Evolutionary conservation across 2,113 vertebrate genomes (phyloP).

Genomic region (Lepisosteus oculatus): DNA sequence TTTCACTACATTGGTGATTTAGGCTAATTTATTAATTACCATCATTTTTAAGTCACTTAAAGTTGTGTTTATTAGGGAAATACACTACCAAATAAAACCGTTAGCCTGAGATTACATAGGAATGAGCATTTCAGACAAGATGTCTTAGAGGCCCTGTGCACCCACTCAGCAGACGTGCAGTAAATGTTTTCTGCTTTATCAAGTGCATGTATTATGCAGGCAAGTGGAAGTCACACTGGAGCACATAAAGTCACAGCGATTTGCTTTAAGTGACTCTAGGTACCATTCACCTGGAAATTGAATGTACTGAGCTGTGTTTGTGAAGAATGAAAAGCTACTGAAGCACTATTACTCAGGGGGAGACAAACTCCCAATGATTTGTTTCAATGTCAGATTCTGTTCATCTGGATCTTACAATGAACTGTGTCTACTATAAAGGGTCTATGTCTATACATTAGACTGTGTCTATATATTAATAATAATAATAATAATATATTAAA

Average conservation of each 20-base stretch:
- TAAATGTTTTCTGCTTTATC: constrained; percentile 8
- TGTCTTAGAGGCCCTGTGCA: not conserved
- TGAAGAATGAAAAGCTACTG: constrained; percentile 13
- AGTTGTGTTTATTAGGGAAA: too few relatives aligned
- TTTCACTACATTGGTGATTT: too few relatives aligned
- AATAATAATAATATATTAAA: too few relatives aligned
- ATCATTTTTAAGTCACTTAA: too few relatives aligned
- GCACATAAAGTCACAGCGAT: constrained; percentile 22
- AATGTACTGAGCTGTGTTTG: constrained; percentile 14
- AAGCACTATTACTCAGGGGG: not conserved
- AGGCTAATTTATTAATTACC: too few relatives aligned
- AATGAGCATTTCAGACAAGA: not conserved
- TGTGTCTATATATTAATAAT: too few relatives aligned
- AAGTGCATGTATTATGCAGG: constrained; percentile 21
- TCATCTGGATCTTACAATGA: constrained; percentile 1
- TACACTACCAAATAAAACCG: not conserved
- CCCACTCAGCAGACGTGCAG: not conserved
- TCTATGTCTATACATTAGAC: too few relatives aligned
- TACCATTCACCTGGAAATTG: constrained; percentile 15
- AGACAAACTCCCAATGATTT: constrained; percentile 1
- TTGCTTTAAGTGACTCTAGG: constrained; percentile 19
- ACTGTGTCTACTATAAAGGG: not conserved
- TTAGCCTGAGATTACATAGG: not conserved
- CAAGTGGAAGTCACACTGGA: constrained; percentile 23
- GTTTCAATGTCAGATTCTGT: not conserved